Percentiles rank a stretch among this genome's conserved stretches.
Evolutionary conservation across 2,113 vertebrate genomes (phyloP).

Genomic region (Etia nguti): DNA sequence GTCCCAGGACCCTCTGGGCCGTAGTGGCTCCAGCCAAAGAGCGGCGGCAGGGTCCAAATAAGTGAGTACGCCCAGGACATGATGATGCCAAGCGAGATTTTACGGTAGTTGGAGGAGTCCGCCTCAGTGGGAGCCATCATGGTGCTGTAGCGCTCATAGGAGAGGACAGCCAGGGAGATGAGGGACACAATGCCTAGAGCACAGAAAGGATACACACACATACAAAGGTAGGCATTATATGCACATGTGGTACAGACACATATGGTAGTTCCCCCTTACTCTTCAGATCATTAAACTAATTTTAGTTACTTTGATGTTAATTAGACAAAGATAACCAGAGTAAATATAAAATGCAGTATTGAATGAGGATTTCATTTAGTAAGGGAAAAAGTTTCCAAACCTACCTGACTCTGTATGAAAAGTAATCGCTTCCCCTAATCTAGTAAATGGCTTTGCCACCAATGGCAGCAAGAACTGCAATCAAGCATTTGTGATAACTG

Average conservation of each 20-base stretch:
- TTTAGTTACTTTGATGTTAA: background rate
- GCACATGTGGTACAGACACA: background rate
- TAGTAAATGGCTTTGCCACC: background rate
- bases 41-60: constrained; percentile 74
- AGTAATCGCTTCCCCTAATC: no score
- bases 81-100: constrained; percentile 66
- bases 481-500: background rate
- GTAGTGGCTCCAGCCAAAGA: constrained; percentile 80
- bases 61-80: constrained; percentile 79
- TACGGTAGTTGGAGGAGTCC: constrained; percentile 76
- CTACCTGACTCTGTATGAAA: background rate
- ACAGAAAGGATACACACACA: background rate
- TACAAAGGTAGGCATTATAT: background rate
- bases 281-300: background rate
- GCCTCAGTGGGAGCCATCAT: constrained; percentile 73
- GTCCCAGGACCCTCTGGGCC: constrained; percentile 78
- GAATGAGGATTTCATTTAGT: background rate
- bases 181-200: constrained; percentile 76
- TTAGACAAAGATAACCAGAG: background rate
- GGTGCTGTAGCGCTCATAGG: constrained; percentile 78
- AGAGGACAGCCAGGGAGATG: constrained; percentile 79
- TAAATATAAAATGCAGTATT: background rate
- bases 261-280: background rate
- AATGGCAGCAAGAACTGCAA: background rate
- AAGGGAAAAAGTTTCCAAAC: background rate